phyloP scores from a whole-genome alignment of 30 jellyfish, hydroid and myxozoan genomes.

The Pseudorhiza aurosa region DNA sequence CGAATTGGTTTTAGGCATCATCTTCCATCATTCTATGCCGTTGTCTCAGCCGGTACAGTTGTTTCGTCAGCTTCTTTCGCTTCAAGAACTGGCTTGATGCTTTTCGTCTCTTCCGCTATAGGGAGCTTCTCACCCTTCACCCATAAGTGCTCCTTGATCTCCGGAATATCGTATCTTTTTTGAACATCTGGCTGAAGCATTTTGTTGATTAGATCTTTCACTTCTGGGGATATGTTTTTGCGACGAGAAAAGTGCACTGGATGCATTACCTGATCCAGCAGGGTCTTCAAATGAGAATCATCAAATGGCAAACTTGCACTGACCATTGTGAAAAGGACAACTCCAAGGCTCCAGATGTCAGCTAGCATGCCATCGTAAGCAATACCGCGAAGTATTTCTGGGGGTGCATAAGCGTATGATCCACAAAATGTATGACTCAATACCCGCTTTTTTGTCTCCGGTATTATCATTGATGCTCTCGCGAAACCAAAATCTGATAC shows the following conservation, averaged over 20 bases:
- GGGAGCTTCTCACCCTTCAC: constrained; percentile 80
- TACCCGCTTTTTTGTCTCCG: constrained; percentile 87
- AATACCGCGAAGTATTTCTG: constrained; percentile 95
- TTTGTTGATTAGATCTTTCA: constrained; percentile 77
- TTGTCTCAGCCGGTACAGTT: constrained; percentile 18
- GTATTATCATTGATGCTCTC: constrained; percentile 85
- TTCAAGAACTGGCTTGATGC: constrained; percentile 28
- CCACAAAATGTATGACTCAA: constrained; percentile 98
- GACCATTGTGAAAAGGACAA: constrained; percentile 95
- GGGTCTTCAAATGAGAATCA: constrained; percentile 95
- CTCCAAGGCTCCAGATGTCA: constrained; percentile 98
- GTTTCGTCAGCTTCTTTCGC: constrained; percentile 32
- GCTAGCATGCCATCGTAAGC: constrained; percentile 96
- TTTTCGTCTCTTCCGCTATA: constrained; percentile 26
- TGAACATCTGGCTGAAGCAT: constrained; percentile 94
- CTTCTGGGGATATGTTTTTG: constrained; percentile 96
- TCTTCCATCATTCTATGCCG: background rate
- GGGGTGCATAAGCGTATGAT: constrained; percentile 99
- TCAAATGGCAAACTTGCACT: constrained; percentile 99
- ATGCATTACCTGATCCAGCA: constrained; percentile 97
- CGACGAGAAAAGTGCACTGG: constrained; percentile 96
- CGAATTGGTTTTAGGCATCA: background rate
- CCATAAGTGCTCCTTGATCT: constrained; percentile 90
- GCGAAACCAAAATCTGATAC: constrained; percentile 99
- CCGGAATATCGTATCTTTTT: constrained; percentile 60